Percentiles rank a stretch among this genome's conserved stretches.
Conservation (phyloP, 1,140 invertebrate species). For the Armadillidium nasatum region DNA sequence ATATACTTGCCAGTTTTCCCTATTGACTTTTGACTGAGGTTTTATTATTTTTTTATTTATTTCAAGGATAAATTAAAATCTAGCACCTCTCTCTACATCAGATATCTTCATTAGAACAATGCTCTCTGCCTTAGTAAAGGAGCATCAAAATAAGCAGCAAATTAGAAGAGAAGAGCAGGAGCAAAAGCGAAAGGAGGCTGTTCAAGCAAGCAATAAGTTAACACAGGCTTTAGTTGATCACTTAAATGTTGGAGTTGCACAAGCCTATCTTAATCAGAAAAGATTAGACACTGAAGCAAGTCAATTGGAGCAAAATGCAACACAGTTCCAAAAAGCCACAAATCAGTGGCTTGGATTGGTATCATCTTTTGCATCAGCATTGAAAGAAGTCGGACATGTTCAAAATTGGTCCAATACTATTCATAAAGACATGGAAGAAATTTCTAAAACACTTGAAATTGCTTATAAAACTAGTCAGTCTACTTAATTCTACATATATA, state of each 20-base stretch:
- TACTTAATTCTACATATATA: not conserved
- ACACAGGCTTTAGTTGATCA: constrained; percentile 93
- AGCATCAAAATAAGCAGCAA: constrained; percentile 73
- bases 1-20: too few relatives aligned
- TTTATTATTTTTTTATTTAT: too few relatives aligned
- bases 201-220: constrained; percentile 81
- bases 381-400: constrained; percentile 98
- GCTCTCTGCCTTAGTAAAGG: constrained; percentile 80
- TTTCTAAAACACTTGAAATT: constrained; percentile 87
- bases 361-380: constrained; percentile 79
- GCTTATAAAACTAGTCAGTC: constrained; percentile 67
- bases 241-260: constrained; percentile 93
- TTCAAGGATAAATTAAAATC: too few relatives aligned
- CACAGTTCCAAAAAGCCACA: constrained; percentile 92
- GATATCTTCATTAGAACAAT: constrained; percentile 52
- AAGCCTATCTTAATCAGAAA: constrained; percentile 97
- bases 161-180: constrained; percentile 77
- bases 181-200: constrained; percentile 85
- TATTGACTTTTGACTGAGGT: too few relatives aligned
- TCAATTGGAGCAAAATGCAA: constrained; percentile 87
- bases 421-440: constrained; percentile 89
- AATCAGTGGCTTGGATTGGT: constrained; percentile 91
- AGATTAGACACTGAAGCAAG: constrained; percentile 94
- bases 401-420: constrained; percentile 98
- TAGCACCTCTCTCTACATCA: too few relatives aligned